phyloP scores from a whole-genome alignment of 2,113 vertebrate species.

The Natator depressus region DNA sequence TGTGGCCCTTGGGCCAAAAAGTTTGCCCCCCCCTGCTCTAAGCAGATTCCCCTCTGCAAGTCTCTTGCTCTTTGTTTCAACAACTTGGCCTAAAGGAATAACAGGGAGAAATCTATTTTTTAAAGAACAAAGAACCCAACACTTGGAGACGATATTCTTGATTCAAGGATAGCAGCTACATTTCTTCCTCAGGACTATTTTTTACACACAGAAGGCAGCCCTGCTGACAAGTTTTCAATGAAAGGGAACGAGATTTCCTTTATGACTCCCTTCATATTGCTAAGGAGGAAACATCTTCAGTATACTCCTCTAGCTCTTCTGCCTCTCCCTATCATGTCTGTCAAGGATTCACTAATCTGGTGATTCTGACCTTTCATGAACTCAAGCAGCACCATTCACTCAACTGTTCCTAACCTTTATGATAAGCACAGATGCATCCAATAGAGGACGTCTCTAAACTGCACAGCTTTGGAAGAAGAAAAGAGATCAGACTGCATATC shows the following conservation, averaged over 20 bases:
- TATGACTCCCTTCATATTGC: neutral
- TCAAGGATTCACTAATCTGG: neutral
- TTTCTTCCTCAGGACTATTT: neutral
- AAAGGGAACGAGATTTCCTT: neutral
- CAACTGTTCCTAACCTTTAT: neutral
- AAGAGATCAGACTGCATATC: accelerated
- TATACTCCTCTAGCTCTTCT: neutral
- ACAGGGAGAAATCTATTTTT: neutral
- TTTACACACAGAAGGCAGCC: neutral
- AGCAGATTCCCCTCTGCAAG: neutral
- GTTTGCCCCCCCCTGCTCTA: neutral
- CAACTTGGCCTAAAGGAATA: neutral
- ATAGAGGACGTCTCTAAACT: neutral
- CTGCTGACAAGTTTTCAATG: neutral
- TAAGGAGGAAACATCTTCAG: neutral
- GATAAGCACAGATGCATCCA: neutral
- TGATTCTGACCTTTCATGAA: neutral
- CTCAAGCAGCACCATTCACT: neutral
- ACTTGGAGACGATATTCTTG: neutral
- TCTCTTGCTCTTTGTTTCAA: neutral
- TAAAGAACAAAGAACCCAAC: neutral
- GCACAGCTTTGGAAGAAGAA: neutral
- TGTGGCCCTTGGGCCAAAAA: too few species aligned
- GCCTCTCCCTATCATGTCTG: neutral
- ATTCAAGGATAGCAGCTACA: neutral